Base-by-base conservation (phyloP, 2,888 invertebrate species). In the Oscheius sp. region DNA sequence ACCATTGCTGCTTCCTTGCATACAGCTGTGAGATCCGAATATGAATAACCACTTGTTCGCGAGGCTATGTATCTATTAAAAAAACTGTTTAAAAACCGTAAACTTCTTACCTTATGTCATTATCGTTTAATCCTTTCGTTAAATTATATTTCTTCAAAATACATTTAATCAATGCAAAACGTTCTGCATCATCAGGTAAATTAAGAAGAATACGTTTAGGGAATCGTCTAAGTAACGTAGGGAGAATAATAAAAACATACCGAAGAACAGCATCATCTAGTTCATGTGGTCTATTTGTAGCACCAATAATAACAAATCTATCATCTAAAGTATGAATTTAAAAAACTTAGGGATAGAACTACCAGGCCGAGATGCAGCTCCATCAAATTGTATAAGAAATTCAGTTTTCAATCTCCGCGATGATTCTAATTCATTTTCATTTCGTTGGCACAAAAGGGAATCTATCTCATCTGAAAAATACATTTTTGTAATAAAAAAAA, bases 231-330 rank as follows among this genome's bases (percentile, higher is more conserved):
- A 56, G 36, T 32, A n/a, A 56, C n/a, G 8, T 17, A 38, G 2
- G 24, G 2, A 3, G 30, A 4, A 4, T 33, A 26, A 30, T n/a
- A 2, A 54, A 33, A 36, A 9, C 33, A 5, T n/a, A 91, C 91
- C 92, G 90, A 62, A 97, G 89, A 0, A 95, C 95, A 26, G 97
- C 97, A 87, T 96, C 95, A 86, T 98, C 97, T 51, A 98, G 88
- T 87, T 98, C 97, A 86, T 94, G 93, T 0, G 97, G 97, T 63
- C 96, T 89, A 87, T 98, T 98, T 0, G 97, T 98, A n/a, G 97
- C 97, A 8, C 95, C 97, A 92, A 98, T 93, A 5, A 98, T 94
- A 17, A 98, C 90, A 74, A 97, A 92, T 70, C 92, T 90, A 87
- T 95, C 95, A 2, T 51, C 67, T 50, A 32, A 36, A 47, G 8